Evolutionary conservation across 1,140 invertebrate species (phyloP), one percentile per base, ranked within the genome.

Genomic region (Dreissena polymorpha): DNA sequence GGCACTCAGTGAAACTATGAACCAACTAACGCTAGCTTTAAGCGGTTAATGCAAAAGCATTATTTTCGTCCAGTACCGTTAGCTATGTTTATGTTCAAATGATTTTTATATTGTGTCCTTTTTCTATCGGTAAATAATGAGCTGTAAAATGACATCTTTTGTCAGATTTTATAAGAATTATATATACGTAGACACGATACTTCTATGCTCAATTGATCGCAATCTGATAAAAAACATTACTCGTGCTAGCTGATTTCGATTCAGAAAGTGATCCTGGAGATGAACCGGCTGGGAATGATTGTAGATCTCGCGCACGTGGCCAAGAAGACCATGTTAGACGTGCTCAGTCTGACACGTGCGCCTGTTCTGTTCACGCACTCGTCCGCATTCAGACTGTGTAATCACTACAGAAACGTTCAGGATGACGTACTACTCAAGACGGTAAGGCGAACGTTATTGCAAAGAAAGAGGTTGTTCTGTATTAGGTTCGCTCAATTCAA

Each of bases 321-420:
- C 13, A 95, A 95, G 85, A 94, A 95, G 16, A 88, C 87, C 0
- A 89, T 89, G 88, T 95, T 95, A 65, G 96, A 97, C 89, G 96
- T 96, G 13, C 93, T 97, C 23, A 94, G 95, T 39, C 95, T 95
- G 73, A 96, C 96, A 25, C 95, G 95, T 88, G 96, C 97, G 18
- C 97, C 97, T 25, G 96, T 97, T 79, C 97, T 97, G 86, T 97
- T 97, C 93, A 97, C 96, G 70, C 97, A 97, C 92, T 97, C 97
- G 27, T 96, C 96, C 0, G 96, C 96, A 49, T 95, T 96, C 85
- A 95, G 96, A 16, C 94, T 97, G 16, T 97, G 97, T 94, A 97
- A 97, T 91, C 96, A 96, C 50, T 95, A 95, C 67, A 94, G 97
- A 77, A 98, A 98, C 93, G 96, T 97, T 49, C 96, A 96, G 64